Percentiles rank a stretch among this genome's conserved stretches.
Evolutionary conservation across 2,797 vertebrate species (phyloP).

Genomic region (Cephalopachus bancanus): DNA sequence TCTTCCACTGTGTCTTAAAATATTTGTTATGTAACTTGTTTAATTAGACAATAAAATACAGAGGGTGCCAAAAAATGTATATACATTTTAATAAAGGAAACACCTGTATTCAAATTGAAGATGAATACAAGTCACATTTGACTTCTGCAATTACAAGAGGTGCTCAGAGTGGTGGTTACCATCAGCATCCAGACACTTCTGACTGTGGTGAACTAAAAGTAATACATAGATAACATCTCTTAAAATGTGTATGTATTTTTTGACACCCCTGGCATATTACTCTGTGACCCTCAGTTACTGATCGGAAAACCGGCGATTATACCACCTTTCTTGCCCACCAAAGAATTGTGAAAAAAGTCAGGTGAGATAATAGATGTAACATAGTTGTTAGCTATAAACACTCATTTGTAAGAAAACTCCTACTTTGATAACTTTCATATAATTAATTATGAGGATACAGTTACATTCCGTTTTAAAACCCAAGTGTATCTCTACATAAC

Average conservation of each 20-base stretch:
- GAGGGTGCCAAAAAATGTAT: too few relatives aligned
- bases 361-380: not conserved
- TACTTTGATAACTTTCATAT: not conserved
- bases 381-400: not conserved
- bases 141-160: too few relatives aligned
- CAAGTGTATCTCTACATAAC: not conserved
- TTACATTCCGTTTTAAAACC: constrained; percentile 50
- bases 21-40: too few relatives aligned
- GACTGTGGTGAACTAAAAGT: too few relatives aligned
- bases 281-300: not conserved
- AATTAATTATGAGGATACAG: not conserved
- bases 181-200: too few relatives aligned
- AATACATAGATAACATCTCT: too few relatives aligned
- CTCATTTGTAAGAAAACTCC: constrained; percentile 18
- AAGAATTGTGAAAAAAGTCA: not conserved
- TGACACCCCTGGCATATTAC: not conserved
- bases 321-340: not conserved
- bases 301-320: constrained; percentile 9
- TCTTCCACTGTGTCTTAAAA: not conserved
- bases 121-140: too few relatives aligned
- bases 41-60: too few relatives aligned
- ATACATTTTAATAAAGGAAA: too few relatives aligned
- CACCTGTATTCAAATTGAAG: too few relatives aligned
- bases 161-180: too few relatives aligned
- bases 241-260: too few relatives aligned